Base-by-base conservation (phyloP, 2,888 invertebrate species). In the Cryptocheilus praepositus region DNA sequence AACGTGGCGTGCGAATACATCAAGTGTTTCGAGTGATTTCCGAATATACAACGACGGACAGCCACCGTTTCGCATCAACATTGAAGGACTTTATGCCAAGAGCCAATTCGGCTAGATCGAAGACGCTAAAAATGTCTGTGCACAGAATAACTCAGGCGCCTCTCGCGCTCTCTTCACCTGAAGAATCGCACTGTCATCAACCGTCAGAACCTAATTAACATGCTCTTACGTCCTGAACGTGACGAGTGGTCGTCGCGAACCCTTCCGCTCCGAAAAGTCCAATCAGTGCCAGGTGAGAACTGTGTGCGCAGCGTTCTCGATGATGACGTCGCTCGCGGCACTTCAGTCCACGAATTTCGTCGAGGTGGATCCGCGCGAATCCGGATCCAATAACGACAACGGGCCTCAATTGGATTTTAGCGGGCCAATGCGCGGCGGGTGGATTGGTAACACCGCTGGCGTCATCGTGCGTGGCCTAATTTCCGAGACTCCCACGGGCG, bases 311-410 rank as follows among this genome's bases (percentile, higher is more conserved):
- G n/a, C 46, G 16, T 15, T 46, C 4, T 4, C 16, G n/a, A 46
- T 28, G 46, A 49, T 49, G 49, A 49, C 49, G 49, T 5, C 16
- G 49, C 49, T 13, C n/a, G 49, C 49, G 49, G n/a, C 49, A 18
- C 16, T 49, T 18, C 49, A 3, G 49, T 49, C 49, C 7, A 18
- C 49, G 49, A 49, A 49, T 18, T 49, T 49, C 49, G 49, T 8
- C 49, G 49, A 5, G 16, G 49, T 8, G 16, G 49, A 49, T 49
- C 16, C 7, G 16, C 49, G 18, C 49, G 49, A n/a, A n/a, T 49
- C 49, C 49, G 49, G 18, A 49, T 49, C 18, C 49, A 49, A 49
- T 49, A 18, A 18, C 49, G 49, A 49, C 49, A 5, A 18, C 16
- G n/a, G 4, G 49, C 49, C 4, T 18, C 16, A 49, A 49, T 49